Base-by-base conservation (phyloP, 2,888 invertebrate species). In the Idaea dimidiata region DNA sequence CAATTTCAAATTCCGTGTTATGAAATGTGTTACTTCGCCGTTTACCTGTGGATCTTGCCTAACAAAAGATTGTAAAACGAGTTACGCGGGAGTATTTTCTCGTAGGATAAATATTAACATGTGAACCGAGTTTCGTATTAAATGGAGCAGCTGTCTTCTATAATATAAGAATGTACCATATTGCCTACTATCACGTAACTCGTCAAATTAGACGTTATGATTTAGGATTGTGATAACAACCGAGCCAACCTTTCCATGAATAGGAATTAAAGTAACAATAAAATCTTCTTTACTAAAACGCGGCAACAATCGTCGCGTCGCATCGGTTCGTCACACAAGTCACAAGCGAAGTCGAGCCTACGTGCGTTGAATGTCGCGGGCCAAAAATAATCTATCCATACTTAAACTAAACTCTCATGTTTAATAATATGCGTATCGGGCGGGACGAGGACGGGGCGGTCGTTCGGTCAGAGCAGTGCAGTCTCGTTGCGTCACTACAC, bases 401-500 rank as follows among this genome's bases (percentile, higher is more conserved):
- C 16, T 54, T 54, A 56, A 17, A 56, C 56, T 17, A 56, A 56
- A 18, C 54, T 55, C 17, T 18, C 0, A 14, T 54, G 17, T 55
- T 57, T 16, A 5, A 18, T 82, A 77, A 77, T 74, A 79, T 81
- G 79, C 75, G 80, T 64, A 64, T 61, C 17, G 17, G 14, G 18
- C 75, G 74, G 69, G 72, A 75, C 69, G 71, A 76, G 82, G 75
- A 69, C 75, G 82, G 43, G 74, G 73, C 43, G 43, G 74, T 74
- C 81, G 82, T 75, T 85, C 88, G 85, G 89, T 85, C 88, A 88
- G 85, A 86, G 88, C 88, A 88, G 85, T 86, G 88, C 88, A 88
- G 86, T 81, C 83, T 82, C 80, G 81, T 90, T 90, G 89, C 91
- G 90, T 91, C 90, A 89, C 84, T 86, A 86, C 84, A 84, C 84